phyloP scores from a whole-genome alignment of 2,113 vertebrate genomes.

The Pelecanus crispus region DNA sequence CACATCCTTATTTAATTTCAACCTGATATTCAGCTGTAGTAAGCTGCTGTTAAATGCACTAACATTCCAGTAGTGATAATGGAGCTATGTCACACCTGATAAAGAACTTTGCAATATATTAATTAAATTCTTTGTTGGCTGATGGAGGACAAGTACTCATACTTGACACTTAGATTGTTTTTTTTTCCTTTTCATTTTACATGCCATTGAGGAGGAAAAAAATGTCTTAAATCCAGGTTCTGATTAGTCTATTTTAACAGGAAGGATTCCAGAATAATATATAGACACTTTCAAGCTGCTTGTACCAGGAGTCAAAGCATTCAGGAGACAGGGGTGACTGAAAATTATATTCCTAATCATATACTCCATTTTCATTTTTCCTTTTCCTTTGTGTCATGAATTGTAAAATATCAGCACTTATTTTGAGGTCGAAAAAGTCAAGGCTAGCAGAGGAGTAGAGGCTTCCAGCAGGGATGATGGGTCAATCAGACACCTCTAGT shows the following conservation, averaged over 20 bases:
- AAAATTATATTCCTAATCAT: conserved; percentile 53
- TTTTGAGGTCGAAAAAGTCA: conserved; percentile 58
- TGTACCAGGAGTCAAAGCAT: background rate
- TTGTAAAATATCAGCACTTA: conserved; percentile 68
- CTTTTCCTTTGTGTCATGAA: conserved; percentile 45
- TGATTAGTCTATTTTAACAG: background rate
- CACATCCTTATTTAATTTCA: background rate
- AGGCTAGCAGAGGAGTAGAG: conserved; percentile 40
- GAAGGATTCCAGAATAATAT: background rate
- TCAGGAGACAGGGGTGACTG: background rate
- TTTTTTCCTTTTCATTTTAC: background rate
- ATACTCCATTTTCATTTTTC: conserved; percentile 45
- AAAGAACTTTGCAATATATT: background rate
- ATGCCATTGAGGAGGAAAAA: background rate
- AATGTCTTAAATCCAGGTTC: background rate
- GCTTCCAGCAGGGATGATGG: conserved; percentile 67
- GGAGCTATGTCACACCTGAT: background rate
- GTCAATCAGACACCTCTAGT: conserved; percentile 62
- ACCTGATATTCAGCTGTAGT: background rate
- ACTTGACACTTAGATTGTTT: background rate
- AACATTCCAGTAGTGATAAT: background rate
- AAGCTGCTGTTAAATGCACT: background rate
- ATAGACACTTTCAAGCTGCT: background rate
- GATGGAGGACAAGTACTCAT: background rate
- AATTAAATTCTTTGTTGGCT: background rate